Conservation (phyloP, 2,797 vertebrate genomes). For the Moxostoma hubbsi region DNA sequence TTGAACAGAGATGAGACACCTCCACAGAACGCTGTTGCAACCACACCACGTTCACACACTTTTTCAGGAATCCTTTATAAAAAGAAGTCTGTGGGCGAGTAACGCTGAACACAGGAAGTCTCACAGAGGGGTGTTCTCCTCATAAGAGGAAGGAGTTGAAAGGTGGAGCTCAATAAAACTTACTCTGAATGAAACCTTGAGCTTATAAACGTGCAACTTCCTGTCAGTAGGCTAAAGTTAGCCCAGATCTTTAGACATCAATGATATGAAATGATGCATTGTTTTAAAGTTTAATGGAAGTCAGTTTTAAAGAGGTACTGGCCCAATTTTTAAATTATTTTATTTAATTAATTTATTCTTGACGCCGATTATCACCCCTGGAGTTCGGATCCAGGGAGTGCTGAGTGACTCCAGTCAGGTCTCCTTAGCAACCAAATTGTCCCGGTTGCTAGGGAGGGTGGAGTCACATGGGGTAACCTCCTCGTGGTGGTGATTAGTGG, state of each 20-base stretch:
- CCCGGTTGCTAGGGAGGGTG: no score
- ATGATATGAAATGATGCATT: conserved; percentile 14
- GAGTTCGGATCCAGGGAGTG: no score
- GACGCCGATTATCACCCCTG: no score
- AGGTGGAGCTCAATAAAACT: conserved; percentile 13
- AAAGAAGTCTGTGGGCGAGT: conserved; percentile 32
- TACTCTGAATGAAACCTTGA: conserved; percentile 16
- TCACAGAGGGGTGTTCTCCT: conserved; percentile 18
- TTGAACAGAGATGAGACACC: conserved; percentile 32
- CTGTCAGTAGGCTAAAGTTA: conserved; percentile 29
- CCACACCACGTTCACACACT: conserved; percentile 14
- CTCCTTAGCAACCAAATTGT: no score
- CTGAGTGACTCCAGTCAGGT: no score
- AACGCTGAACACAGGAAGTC: conserved; percentile 33
- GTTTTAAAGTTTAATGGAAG: no score
- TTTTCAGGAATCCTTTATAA: conserved; percentile 22
- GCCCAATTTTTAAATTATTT: no score
- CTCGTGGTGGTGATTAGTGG: no score
- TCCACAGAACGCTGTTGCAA: conserved; percentile 15
- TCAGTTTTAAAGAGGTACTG: no score
- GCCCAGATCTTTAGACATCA: conserved; percentile 3
- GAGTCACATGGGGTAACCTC: no score
- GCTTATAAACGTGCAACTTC: conserved; percentile 1
- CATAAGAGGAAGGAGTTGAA: not conserved
- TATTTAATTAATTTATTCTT: no score